Base-by-base conservation (phyloP, 2,797 vertebrate genomes). In the Pogonophryne albipinna region DNA sequence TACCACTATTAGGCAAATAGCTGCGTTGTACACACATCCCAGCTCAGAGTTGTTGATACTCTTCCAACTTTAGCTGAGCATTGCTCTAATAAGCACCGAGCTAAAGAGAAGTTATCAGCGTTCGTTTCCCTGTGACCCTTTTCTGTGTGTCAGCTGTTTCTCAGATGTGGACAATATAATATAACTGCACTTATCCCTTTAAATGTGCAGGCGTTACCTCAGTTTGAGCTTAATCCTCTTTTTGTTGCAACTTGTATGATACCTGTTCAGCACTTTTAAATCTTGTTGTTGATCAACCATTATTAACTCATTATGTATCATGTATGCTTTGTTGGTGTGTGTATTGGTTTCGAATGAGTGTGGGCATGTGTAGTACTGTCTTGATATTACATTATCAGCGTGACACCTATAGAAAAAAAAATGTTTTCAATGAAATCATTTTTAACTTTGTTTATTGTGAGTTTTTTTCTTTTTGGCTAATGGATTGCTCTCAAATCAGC, bases 51-150 rank as follows among this genome's bases (percentile, higher is more conserved):
- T 69, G 66, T 53, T 78, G 69, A 41, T 80, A 64, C 69, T 79
- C 85, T 82, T 73, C 79, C 77, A 82, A 34, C 80, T 73, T 62
- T 61, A 78, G 75, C 62, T 76, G 81, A 89, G 63, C 72, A 50
- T 68, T 70, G 17, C 57, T 75, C 68, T 72, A 67, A 80, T 79
- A 50, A 85, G 45, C 44, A 45, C 49, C 19, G 47, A 59, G 66
- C 76, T 58, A 71, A 73, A 77, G 56, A 62, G 67, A 74, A 88
- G 67, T 84, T 50, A 60, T 76, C 58, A 10, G 68, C 59, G 63
- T 57, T 53, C 42, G 80, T 75, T 83, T 77, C 68, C 50, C 9
- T 34, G 23, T 2, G 11, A 73, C 50, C 38, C 52, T 84, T 82
- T 63, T 7, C n/a, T 19, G 41, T 71, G 16, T 74, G 44, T 81